Base-by-base conservation (phyloP, 2,888 invertebrate genomes). In the Drosophila helvetica region DNA sequence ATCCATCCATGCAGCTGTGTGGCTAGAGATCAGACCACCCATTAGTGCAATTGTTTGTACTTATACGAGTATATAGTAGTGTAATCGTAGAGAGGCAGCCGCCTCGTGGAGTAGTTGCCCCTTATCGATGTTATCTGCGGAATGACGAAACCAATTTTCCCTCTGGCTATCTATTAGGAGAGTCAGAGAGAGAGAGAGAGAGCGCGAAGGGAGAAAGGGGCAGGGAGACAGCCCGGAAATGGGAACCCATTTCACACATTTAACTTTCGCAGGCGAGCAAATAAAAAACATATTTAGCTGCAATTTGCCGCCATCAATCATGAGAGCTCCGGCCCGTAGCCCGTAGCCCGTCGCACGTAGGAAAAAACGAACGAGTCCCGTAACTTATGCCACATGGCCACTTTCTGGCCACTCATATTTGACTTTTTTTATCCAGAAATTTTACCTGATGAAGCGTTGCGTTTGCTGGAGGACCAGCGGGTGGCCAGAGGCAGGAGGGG, bases 281-380 rank as follows among this genome's bases (percentile, higher is more conserved):
- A 89, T 87, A 89, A 86, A 89, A 87, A 86, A 85, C 82, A 71
- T 85, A 89, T 89, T 86, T 85, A 85, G 75, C 87, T 84, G 87
- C 85, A 85, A 85, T 87, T 89, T 89, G 89, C 73, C 77, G 77
- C 77, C 88, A 86, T 86, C 86, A 86, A 86, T 86, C 74, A 69
- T 74, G 63, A 54, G 59, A 78, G 86, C 86, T 73, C 69, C 78
- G 75, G 60, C 70, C 59, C 75, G 69, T 64, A 68, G 50, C 30
- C 33, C 38, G 38, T 18, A 66, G 63, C 63, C 53, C 64, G 53
- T 27, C 25, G 69, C 68, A 50, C 56, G 62, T 62, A 66, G 51
- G 65, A 52, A 60, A 61, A 50, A 46, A 22, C 22, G 22, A 61
- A 53, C 54, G 63, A 54, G 65, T 55, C 65, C 70, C 70, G 38